A percentile compares a stretch with the other conserved stretches of the same genome.
Evolutionary conservation across 2,888 invertebrate species (phyloP).

Genomic region (Campoplex nolae): DNA sequence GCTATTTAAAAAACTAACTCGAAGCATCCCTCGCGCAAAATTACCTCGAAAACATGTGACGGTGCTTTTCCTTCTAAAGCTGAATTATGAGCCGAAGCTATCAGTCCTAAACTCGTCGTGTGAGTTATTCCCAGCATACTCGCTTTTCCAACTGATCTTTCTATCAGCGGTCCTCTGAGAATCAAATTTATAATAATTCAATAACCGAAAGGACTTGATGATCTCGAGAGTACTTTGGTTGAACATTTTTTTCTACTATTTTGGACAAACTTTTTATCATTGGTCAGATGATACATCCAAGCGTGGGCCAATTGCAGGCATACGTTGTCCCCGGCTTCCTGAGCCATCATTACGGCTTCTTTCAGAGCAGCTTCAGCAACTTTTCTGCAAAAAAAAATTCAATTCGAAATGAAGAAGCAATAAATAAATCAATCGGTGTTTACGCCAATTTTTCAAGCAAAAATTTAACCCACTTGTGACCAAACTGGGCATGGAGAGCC

Average conservation of each 20-base stretch:
- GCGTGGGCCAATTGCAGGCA: slow-evolving; percentile 94
- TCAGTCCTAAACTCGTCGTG: slow-evolving; percentile 90
- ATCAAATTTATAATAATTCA: background rate
- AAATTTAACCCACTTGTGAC: slow-evolving; percentile 88
- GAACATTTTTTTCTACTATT: background rate
- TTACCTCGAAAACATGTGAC: slow-evolving; percentile 88
- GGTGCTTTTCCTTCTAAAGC: slow-evolving; percentile 90
- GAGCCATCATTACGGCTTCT: slow-evolving; percentile 94
- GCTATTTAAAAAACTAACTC: background rate
- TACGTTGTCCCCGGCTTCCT: slow-evolving; percentile 94
- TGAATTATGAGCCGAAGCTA: slow-evolving; percentile 91
- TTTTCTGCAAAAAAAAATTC: slow-evolving; percentile 85
- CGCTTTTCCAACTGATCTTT: slow-evolving; percentile 89
- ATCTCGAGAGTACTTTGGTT: background rate
- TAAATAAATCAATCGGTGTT: background rate
- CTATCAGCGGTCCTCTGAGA: slow-evolving; percentile 87
- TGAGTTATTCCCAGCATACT: slow-evolving; percentile 89
- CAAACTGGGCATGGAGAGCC: slow-evolving; percentile 94
- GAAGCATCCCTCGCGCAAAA: background rate
- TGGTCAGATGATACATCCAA: slow-evolving; percentile 90
- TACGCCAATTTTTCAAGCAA: slow-evolving; percentile 62
- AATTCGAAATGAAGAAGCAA: no score
- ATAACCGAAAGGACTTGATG: background rate
- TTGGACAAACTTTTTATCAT: slow-evolving; percentile 81
- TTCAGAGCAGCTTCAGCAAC: slow-evolving; percentile 93